Base-by-base conservation (phyloP, 2,113 vertebrate species). In the Python bivittatus region DNA sequence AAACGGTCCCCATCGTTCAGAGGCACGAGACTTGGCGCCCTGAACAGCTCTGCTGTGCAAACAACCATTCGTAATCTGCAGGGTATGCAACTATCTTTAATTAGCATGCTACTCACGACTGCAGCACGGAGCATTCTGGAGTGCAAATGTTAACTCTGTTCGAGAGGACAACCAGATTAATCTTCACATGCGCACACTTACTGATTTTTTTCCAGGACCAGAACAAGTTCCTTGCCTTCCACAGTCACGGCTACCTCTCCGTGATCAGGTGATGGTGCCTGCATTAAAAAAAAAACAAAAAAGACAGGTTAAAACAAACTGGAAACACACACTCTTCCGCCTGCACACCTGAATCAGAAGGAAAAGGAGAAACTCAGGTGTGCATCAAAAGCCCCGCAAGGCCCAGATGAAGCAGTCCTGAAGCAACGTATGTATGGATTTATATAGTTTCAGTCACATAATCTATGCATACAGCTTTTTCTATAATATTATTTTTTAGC, bases 191-290 rank as follows among this genome's bases (percentile, higher is more conserved):
- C 38, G 0, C 6, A 97, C 97, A 97, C 97, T 93, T 94, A 97
- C 97, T 94, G 95, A 93, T 97, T 98, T n/a, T 94, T 97, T 93
- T 98, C 97, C 88, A 98, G 96, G 95, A 97, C 96, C 90, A 98
- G 95, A 93, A 98, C 93, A 93, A 98, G 92, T 23, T 97, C 95
- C 93, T 97, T 96, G 95, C 97, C 96, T 6, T 56, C 90, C 52
- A 97, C 97, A 4, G 96, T 97, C 91, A 98, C 94, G 58, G 89
- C 58, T 13, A 98, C 97, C 90, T 98, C 97, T 48, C 98, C 98
- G 2, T 93, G 95, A 90, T 94, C 95, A 79, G 98, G 98, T 52
- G 95, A 93, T 61, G 87, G 79, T 42, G 93, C 94, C 98, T 98
- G 97, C 23, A 17, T 72, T 72, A n/a, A 1, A 29, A 27, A 61